A percentile compares a stretch with the other conserved stretches of the same genome.
Conservation (phyloP, 1,140 invertebrate genomes). For the Heliconius melpomene region DNA sequence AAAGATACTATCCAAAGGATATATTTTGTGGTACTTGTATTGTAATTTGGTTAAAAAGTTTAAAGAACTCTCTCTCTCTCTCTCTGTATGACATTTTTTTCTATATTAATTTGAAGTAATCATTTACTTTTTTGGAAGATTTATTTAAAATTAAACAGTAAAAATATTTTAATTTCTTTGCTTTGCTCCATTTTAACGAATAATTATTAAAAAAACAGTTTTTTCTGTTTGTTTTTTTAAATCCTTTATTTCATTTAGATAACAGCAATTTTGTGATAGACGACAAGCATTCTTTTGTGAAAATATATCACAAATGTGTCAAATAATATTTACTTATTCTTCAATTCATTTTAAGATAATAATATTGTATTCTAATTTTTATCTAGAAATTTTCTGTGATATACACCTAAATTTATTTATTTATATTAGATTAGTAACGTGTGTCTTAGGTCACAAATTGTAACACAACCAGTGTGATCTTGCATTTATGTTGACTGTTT, state of each 20-base stretch:
- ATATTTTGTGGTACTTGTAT: background rate
- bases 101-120: background rate
- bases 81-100: background rate
- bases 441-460: background rate
- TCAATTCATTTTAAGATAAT: background rate
- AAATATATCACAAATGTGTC: background rate
- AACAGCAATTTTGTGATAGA: background rate
- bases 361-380: conserved; percentile 24
- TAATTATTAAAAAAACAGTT: background rate
- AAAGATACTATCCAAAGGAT: background rate
- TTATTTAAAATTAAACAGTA: background rate
- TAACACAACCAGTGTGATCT: background rate
- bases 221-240: background rate
- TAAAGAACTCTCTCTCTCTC: background rate
- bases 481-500: background rate
- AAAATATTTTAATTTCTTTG: background rate
- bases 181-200: background rate
- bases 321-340: background rate
- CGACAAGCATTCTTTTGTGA: background rate
- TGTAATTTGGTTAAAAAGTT: background rate
- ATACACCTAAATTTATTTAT: conserved; percentile 28
- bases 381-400: conserved; percentile 33
- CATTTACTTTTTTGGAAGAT: background rate
- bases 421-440: conserved; percentile 7
- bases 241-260: background rate